Percentiles rank a stretch among this genome's conserved stretches.
phyloP scores from a whole-genome alignment of 2,888 invertebrate genomes.

The Linnaemya vulpina region DNA sequence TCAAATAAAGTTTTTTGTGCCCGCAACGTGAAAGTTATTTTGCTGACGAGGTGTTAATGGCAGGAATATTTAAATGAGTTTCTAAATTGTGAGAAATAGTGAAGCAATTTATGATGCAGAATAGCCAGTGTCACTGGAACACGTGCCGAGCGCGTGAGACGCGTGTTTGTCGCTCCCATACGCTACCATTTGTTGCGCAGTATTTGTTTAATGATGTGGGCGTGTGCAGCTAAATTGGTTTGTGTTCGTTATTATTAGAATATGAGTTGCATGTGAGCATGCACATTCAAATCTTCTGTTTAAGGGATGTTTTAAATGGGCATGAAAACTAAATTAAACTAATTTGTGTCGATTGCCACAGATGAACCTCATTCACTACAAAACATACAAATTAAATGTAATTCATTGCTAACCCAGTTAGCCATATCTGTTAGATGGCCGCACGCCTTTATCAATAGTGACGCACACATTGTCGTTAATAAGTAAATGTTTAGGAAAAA shows the following conservation, averaged over 20 bases:
- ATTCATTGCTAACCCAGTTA: no score
- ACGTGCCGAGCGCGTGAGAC: conserved; percentile 68
- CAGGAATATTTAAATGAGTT: conserved; percentile 72
- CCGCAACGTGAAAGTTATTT: conserved; percentile 20
- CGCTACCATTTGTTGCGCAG: conserved; percentile 72
- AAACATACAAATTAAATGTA: no score
- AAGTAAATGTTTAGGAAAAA: no score
- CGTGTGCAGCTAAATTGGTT: conserved; percentile 68
- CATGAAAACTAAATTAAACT: conserved; percentile 72
- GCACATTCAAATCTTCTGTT: neutral
- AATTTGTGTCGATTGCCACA: conserved; percentile 67
- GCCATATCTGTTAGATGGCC: no score
- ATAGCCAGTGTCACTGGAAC: conserved; percentile 52
- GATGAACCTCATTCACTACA: conserved; percentile 19
- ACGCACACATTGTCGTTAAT: no score
- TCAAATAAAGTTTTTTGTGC: no score
- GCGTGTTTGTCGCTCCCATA: conserved; percentile 67
- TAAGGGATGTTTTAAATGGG: conserved; percentile 67
- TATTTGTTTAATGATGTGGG: conserved; percentile 73
- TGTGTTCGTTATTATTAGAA: conserved; percentile 41
- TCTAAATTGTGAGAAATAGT: conserved; percentile 55
- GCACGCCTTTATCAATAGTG: no score
- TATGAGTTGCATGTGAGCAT: neutral
- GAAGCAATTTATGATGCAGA: conserved; percentile 59
- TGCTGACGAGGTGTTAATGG: conserved; percentile 72